Evolutionary conservation across 2,888 invertebrate genomes (phyloP), one percentile per base, ranked within the genome.

Genomic region (Brachypterus glaber): DNA sequence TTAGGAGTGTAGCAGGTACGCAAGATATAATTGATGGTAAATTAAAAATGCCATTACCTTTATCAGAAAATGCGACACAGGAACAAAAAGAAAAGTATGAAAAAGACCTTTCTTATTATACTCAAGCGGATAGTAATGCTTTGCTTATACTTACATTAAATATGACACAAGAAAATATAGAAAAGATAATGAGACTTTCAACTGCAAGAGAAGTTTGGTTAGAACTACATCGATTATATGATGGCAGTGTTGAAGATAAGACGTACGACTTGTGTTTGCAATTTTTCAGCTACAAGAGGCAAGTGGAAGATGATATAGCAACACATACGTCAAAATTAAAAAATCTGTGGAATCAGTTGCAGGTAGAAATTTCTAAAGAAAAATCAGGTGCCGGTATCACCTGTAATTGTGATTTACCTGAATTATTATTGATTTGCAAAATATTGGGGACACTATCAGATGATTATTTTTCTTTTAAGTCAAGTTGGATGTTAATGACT

Each of bases 131-230:
- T n/a, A n/a, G n/a, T n/a, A n/a, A n/a, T n/a, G n/a, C n/a, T n/a
- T n/a, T n/a, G n/a, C n/a, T n/a, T n/a, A n/a, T n/a, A n/a, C n/a
- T n/a, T n/a, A n/a, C n/a, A n/a, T n/a, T n/a, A n/a, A n/a, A n/a
- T n/a, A n/a, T n/a, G n/a, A n/a, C n/a, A n/a, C n/a, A n/a, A n/a
- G n/a, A n/a, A n/a, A n/a, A n/a, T n/a, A n/a, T n/a, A n/a, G n/a
- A 39, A 26, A 46, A 46, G 25, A 41, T 48, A 11, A 45, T 48
- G 42, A 42, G 48, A 24, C 35, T 48, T 30, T 31, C 35, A 13
- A 38, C 40, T 9, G 39, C 45, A 8, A 18, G 34, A 11, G 46
- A 48, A 32, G 43, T 48, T 5, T 46, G 45, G 46, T 8, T 37
- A 17, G 48, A 48, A 30, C 26, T 48, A 12, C 39, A 46, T 25